Percentiles rank a stretch among this genome's conserved stretches.
These are phyloP conservation scores for Neodiprion virginianus DNA, from an alignment of 1,140 invertebrate species.

Conservation along the genomic window DNA sequence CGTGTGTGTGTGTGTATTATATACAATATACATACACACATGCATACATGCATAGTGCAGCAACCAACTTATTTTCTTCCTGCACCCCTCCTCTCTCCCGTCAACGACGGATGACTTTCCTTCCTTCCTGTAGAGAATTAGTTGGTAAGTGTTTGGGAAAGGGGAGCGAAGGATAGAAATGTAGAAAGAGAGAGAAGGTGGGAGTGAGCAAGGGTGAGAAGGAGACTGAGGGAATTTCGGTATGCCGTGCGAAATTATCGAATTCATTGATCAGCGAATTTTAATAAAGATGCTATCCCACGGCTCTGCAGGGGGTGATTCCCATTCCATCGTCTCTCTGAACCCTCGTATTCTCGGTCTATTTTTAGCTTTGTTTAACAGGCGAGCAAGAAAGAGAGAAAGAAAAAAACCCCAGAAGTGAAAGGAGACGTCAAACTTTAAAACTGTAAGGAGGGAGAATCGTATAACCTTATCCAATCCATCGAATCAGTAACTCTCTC, in stretches of 20 bases:
- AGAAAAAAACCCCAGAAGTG: background rate
- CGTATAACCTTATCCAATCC: background rate
- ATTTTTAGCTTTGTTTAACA: constrained; percentile 8
- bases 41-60: too few species aligned
- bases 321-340: background rate
- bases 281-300: constrained; percentile 20
- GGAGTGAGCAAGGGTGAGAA: background rate
- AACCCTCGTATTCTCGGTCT: background rate
- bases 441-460: background rate
- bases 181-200: background rate
- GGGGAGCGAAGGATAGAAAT: background rate
- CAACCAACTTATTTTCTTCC: background rate
- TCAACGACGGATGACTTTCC: constrained; percentile 7
- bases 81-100: constrained; percentile 2
- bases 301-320: background rate
- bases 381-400: background rate
- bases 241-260: constrained; percentile 3
- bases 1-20: too few species aligned
- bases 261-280: constrained; percentile 27
- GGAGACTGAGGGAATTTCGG: background rate
- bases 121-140: constrained; percentile 1
- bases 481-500: background rate
- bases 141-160: background rate
- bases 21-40: too few species aligned
- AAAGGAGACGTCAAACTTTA: background rate